phyloP scores from a whole-genome alignment of 2,888 invertebrate species.

The Drosophila seclusa region DNA sequence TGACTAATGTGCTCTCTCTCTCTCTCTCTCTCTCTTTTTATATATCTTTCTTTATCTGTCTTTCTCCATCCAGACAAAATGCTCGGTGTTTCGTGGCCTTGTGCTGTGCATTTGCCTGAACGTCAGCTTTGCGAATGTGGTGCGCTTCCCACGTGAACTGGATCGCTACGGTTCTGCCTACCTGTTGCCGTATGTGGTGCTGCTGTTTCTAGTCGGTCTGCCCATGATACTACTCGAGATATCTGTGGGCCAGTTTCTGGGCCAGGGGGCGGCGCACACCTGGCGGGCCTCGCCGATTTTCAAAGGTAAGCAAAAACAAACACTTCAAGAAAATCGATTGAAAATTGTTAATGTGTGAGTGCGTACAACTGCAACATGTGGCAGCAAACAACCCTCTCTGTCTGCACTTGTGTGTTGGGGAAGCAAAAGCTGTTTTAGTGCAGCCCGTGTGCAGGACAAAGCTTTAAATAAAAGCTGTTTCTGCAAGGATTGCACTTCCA shows the following conservation, averaged over 20 bases:
- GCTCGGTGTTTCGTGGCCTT: conserved; percentile 85
- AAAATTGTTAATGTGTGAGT: not conserved
- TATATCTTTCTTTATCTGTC: not conserved
- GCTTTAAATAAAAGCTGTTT: conserved; percentile 42
- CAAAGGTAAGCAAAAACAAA: conserved; percentile 80
- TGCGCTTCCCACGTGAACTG: conserved; percentile 85
- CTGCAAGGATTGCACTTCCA: conserved; percentile 47
- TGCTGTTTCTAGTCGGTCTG: conserved; percentile 85
- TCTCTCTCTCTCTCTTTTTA: conserved; percentile 14
- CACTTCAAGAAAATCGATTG: conserved; percentile 6
- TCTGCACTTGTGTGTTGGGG: conserved; percentile 1
- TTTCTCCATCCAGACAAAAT: conserved; percentile 83
- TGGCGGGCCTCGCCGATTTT: conserved; percentile 85
- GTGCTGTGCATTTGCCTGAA: conserved; percentile 85
- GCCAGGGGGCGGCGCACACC: conserved; percentile 85
- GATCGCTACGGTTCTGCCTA: conserved; percentile 84
- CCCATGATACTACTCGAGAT: conserved; percentile 85
- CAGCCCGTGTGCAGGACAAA: conserved; percentile 48
- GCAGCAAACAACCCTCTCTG: conserved; percentile 24
- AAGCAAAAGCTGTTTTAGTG: conserved; percentile 51
- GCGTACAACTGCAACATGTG: conserved; percentile 17
- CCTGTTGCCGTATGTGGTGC: conserved; percentile 83
- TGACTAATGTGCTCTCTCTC: conserved; percentile 19
- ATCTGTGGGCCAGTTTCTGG: conserved; percentile 85
- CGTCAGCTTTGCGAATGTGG: conserved; percentile 84